Conservation (phyloP, 2,888 invertebrate genomes). For the Eretmocerus hayati region DNA sequence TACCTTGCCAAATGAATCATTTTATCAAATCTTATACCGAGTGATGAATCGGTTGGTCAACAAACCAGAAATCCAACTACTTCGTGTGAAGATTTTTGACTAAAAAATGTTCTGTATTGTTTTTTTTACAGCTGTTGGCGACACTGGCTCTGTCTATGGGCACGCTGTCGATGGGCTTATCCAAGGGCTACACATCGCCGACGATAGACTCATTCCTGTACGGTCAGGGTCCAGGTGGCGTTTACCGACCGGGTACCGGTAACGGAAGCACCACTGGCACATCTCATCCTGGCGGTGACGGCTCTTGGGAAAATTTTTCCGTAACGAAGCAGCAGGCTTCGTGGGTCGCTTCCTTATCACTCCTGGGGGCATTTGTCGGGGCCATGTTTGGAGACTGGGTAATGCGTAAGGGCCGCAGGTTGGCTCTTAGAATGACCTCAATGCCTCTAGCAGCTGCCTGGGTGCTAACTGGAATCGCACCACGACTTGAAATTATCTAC, state of each 20-base stretch:
- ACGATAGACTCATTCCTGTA: constrained; percentile 72
- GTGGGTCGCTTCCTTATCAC: constrained; percentile 74
- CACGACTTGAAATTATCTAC: constrained; percentile 72
- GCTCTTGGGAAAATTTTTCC: constrained; percentile 48
- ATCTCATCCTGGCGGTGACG: constrained; percentile 26
- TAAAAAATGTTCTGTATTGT: neutral
- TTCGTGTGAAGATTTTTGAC: neutral
- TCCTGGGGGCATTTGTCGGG: constrained; percentile 73
- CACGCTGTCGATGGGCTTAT: constrained; percentile 70
- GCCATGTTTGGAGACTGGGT: constrained; percentile 73
- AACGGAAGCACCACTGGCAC: constrained; percentile 33
- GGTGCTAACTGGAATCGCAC: constrained; percentile 73
- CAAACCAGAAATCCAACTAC: no score
- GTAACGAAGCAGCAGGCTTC: constrained; percentile 69
- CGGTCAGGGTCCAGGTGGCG: constrained; percentile 49
- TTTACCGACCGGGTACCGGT: constrained; percentile 34
- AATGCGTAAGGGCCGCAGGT: constrained; percentile 66
- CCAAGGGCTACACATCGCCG: constrained; percentile 77
- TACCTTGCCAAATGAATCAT: no score
- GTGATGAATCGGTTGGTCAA: no score
- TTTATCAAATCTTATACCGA: no score
- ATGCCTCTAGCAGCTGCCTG: constrained; percentile 74
- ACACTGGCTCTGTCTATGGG: constrained; percentile 73
- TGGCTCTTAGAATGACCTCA: constrained; percentile 64
- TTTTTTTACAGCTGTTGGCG: constrained; percentile 59